Evolutionary conservation across 2,888 invertebrate genomes (phyloP).

Genomic region (Sesia bembeciformis): DNA sequence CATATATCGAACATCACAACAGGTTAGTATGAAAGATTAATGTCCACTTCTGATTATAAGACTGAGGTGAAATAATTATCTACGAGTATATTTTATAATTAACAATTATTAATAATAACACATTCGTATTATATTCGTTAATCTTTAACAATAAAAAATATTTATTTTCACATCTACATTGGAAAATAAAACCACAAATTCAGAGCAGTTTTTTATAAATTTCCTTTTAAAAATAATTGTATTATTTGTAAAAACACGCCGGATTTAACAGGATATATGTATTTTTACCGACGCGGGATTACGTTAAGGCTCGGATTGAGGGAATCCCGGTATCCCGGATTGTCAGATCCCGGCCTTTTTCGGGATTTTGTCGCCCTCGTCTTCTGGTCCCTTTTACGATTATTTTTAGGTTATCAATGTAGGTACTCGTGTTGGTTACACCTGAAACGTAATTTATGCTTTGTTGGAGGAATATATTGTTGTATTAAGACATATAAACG

Average conservation of each 20-base stretch:
- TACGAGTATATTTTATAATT: too few species aligned
- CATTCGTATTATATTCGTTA: too few species aligned
- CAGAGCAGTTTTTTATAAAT: neutral
- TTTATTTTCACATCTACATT: too few species aligned
- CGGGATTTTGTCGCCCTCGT: slow-evolving; percentile 38
- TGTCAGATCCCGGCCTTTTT: slow-evolving; percentile 42
- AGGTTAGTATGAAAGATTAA: too few species aligned
- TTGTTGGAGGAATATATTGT: too few species aligned
- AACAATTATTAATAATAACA: too few species aligned
- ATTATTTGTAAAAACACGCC: neutral
- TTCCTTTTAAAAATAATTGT: neutral
- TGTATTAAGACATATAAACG: too few species aligned
- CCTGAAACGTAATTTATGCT: neutral
- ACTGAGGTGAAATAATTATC: too few species aligned
- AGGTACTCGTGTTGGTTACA: neutral
- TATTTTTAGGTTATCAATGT: neutral
- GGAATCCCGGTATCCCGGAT: slow-evolving; percentile 44
- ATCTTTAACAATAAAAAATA: too few species aligned
- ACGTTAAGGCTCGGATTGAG: slow-evolving; percentile 43
- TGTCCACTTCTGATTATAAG: too few species aligned
- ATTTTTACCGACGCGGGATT: slow-evolving; percentile 35
- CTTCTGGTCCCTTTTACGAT: slow-evolving; percentile 2
- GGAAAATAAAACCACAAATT: neutral
- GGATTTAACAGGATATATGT: slow-evolving; percentile 12
- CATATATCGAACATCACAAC: too few species aligned